Evolutionary conservation across 1,140 invertebrate species (phyloP).

Genomic region (Fopius arisanus): DNA sequence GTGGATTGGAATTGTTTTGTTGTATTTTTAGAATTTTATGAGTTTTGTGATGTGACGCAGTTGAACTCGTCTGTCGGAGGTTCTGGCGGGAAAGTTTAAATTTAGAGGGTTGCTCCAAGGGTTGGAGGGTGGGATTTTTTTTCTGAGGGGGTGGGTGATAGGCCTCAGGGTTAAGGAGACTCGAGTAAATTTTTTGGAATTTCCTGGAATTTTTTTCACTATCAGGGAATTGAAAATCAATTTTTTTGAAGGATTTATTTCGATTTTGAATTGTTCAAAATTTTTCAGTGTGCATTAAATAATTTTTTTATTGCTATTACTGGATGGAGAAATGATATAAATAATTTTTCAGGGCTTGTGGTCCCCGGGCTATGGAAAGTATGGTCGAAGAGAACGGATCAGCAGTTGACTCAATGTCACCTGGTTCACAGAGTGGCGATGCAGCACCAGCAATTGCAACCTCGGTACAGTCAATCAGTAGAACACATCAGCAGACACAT

Average conservation of each 20-base stretch:
- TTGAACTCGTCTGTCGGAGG: slow-evolving; percentile 37
- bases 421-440: slow-evolving; percentile 64
- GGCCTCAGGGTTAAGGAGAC: no score
- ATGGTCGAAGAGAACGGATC: slow-evolving; percentile 88
- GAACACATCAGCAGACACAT: slow-evolving; percentile 64
- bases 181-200: no score
- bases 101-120: not conserved
- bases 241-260: no score
- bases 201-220: no score
- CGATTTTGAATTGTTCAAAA: not conserved
- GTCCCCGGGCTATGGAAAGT: slow-evolving; percentile 78
- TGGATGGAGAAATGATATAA: no score
- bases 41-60: slow-evolving; percentile 49
- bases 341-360: slow-evolving; percentile 63
- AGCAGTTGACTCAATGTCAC: slow-evolving; percentile 70
- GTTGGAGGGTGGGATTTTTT: not conserved
- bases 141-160: not conserved
- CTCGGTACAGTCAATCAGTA: slow-evolving; percentile 67
- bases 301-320: no score
- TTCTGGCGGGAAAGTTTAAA: slow-evolving; percentile 48
- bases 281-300: no score
- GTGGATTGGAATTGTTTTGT: not conserved
- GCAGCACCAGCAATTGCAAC: slow-evolving; percentile 64
- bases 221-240: no score
- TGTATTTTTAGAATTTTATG: slow-evolving; percentile 13